A percentile compares a stretch with the other conserved stretches of the same genome.
These are phyloP conservation scores for Enchytraeus crypticus DNA, from an alignment of 2,888 invertebrate species.

Conservation along the genomic window DNA sequence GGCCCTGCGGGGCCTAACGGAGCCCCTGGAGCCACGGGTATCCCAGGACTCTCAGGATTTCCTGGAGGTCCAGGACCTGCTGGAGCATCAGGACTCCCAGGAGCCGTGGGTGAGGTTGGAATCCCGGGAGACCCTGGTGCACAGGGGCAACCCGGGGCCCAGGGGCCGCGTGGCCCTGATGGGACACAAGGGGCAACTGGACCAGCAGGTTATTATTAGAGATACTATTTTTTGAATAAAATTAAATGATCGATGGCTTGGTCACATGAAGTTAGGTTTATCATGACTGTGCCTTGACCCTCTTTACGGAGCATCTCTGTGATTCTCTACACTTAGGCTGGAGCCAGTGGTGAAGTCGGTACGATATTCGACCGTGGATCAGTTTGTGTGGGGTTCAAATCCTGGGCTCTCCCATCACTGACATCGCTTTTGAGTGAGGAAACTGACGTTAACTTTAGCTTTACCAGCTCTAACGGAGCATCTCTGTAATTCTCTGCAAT, in stretches of 20 bases:
- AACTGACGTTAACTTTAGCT: too few relatives aligned
- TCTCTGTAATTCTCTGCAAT: too few relatives aligned
- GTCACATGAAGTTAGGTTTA: background rate
- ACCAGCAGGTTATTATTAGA: conserved; percentile 15
- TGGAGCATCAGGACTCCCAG: conserved; percentile 18
- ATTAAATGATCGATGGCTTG: background rate
- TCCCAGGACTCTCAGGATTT: conserved; percentile 5
- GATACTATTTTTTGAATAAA: conserved; percentile 20
- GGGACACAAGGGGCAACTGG: conserved; percentile 13
- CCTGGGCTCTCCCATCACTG: too few relatives aligned
- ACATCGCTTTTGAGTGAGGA: too few relatives aligned
- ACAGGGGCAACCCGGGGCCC: conserved; percentile 18
- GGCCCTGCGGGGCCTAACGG: conserved; percentile 30
- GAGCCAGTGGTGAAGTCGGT: too few relatives aligned
- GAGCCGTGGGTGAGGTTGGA: conserved; percentile 9
- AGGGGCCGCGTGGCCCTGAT: conserved; percentile 17
- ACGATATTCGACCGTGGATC: too few relatives aligned
- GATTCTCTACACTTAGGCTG: too few relatives aligned
- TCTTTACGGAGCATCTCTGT: too few relatives aligned
- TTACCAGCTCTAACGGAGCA: too few relatives aligned
- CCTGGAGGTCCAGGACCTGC: conserved; percentile 12
- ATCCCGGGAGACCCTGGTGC: conserved; percentile 2
- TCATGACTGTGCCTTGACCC: too few relatives aligned
- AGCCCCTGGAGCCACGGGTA: conserved; percentile 17
- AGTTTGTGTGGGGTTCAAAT: too few relatives aligned